Conservation (phyloP, 2,797 vertebrate species). For the Tapera naevia region DNA sequence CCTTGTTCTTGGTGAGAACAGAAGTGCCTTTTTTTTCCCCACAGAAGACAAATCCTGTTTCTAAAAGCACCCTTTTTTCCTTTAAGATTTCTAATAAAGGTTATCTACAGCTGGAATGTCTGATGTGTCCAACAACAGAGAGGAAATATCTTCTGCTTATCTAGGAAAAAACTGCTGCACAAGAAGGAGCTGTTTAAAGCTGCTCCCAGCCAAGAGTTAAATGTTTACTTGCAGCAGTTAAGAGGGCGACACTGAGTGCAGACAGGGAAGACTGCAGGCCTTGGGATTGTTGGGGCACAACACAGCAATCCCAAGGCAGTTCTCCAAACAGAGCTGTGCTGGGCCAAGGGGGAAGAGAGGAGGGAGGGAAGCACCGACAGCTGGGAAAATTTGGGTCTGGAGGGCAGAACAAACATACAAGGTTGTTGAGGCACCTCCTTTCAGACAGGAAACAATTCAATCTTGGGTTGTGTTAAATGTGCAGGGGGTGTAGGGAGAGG, state of each 20-base stretch:
- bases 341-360: not conserved
- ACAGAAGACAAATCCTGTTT: not conserved
- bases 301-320: not conserved
- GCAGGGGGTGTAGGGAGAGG: too few species aligned
- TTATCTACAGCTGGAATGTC: not conserved
- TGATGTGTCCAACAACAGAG: not conserved
- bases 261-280: not conserved
- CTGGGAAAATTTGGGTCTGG: not conserved
- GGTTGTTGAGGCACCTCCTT: not conserved
- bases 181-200: not conserved
- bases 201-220: not conserved
- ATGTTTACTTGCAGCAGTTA: not conserved
- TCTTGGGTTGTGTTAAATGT: not conserved
- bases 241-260: not conserved
- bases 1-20: not conserved
- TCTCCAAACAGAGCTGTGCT: not conserved
- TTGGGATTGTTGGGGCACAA: not conserved
- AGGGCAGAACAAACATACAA: not conserved
- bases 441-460: not conserved
- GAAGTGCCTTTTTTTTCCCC: not conserved
- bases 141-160: not conserved
- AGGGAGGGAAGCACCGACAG: not conserved
- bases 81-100: slow-evolving; percentile 18
- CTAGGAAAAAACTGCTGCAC: not conserved
- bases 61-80: not conserved